Evolutionary conservation across 2,888 invertebrate genomes (phyloP), one percentile per base, ranked within the genome.

Genomic region (Diabrotica balteata): DNA sequence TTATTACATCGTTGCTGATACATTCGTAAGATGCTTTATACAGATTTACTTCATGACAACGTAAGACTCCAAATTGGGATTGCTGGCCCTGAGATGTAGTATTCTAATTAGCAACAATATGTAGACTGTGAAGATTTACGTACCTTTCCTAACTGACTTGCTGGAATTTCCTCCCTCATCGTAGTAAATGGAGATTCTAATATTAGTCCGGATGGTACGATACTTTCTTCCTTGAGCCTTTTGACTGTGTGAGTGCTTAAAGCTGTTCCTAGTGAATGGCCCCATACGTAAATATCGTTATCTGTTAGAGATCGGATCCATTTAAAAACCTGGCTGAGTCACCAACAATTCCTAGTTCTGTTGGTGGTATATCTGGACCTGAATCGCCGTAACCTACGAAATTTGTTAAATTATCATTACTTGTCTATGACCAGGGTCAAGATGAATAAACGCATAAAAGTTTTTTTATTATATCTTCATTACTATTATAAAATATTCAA

Each of bases 311-410:
- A 58, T 22, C 67, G 66, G 4, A 83, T 63, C 81, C 81, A 81
- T 64, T 79, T 72, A 69, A 80, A 82, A 11, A 83, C 72, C 66
- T 81, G 80, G 79, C 68, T 7, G 80, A 76, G 68, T 83, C 83
- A 59, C 76, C 76, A 3, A 81, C 78, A 1, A 83, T 78, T 4
- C 77, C 80, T 44, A 72, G 67, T 76, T 83, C 83, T 2, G 78
- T 75, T 51, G 80, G 74, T 42, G 71, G 69, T 9, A 75, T 77
- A 51, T 75, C 67, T 8, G 76, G 66, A 0, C 72, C 76, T 0
- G 83, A 83, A 70, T 83, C 83, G n/a, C 78, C 83, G 71, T 80
- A 83, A 59, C 79, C 83, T 83, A 52, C 52, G 76, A 72, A 61
- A 47, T 47, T 32, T 32, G 32, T 32, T 32, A 32, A 32, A 32